These are phyloP conservation scores for Neria commutata DNA, from an alignment of 2,888 invertebrate genomes.

Conservation along the genomic window DNA sequence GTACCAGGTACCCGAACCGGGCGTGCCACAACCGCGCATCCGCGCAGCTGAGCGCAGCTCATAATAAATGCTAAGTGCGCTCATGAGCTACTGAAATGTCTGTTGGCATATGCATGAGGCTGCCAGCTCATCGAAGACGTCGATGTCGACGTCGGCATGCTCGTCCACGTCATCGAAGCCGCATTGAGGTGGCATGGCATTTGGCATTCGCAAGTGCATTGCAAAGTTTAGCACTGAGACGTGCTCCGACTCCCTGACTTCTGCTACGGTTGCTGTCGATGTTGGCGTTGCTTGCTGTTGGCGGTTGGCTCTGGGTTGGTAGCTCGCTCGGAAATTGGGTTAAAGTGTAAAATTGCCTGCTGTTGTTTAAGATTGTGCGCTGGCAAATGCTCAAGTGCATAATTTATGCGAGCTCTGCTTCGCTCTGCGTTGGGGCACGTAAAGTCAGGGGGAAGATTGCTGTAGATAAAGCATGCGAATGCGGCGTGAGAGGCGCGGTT, in stretches of 20 bases:
- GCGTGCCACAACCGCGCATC: constrained; percentile 6
- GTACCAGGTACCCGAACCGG: neutral
- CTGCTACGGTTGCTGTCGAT: constrained; percentile 12
- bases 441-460: no score
- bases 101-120: constrained; percentile 50
- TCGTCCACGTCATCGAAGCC: constrained; percentile 9
- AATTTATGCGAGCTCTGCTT: no score
- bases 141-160: neutral
- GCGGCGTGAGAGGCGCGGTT: no score
- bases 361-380: no score
- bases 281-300: neutral
- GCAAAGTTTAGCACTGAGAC: no score
- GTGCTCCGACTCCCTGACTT: no score
- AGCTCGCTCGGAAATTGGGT: constrained; percentile 5
- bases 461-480: no score
- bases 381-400: no score
- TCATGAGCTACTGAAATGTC: constrained; percentile 49
- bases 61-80: constrained; percentile 33
- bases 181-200: neutral
- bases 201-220: neutral
- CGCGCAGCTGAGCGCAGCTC: constrained; percentile 10
- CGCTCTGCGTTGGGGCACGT: no score
- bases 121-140: constrained; percentile 34
- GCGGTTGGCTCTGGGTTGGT: neutral
- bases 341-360: neutral